Evolutionary conservation across 1,140 invertebrate genomes (phyloP).

Genomic region (Neodiprion pinetum): DNA sequence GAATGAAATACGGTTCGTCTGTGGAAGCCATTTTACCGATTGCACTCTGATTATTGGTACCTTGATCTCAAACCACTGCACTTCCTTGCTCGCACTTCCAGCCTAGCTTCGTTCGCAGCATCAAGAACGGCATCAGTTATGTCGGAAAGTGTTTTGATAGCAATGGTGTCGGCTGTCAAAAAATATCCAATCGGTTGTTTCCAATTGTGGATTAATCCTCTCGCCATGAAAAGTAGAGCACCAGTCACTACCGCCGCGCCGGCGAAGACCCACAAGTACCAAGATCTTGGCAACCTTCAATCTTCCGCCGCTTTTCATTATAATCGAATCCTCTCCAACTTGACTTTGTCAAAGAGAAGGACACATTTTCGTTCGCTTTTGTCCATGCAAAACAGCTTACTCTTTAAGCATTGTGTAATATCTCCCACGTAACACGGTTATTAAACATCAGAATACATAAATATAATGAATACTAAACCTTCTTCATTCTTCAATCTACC

Average conservation of each 20-base stretch:
- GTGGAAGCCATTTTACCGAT: slow-evolving; percentile 20
- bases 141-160: slow-evolving; percentile 10
- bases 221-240: slow-evolving; percentile 27
- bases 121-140: slow-evolving; percentile 8
- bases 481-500: too few species aligned
- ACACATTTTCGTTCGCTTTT: too few species aligned
- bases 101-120: neutral
- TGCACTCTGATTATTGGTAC: slow-evolving; percentile 21
- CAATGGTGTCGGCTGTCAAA: slow-evolving; percentile 13
- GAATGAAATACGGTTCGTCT: slow-evolving; percentile 23
- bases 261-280: slow-evolving; percentile 18
- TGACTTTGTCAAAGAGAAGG: too few species aligned
- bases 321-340: too few species aligned
- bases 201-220: slow-evolving; percentile 23
- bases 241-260: slow-evolving; percentile 11
- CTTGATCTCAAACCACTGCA: slow-evolving; percentile 22
- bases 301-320: neutral
- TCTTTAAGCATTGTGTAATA: too few species aligned
- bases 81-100: neutral
- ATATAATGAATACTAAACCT: too few species aligned
- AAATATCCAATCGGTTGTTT: slow-evolving; percentile 30
- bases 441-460: too few species aligned
- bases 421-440: too few species aligned
- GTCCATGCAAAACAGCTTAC: too few species aligned
- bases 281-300: slow-evolving; percentile 33